phyloP scores from a whole-genome alignment of 2,888 invertebrate genomes.

The Dioctria linearis region DNA sequence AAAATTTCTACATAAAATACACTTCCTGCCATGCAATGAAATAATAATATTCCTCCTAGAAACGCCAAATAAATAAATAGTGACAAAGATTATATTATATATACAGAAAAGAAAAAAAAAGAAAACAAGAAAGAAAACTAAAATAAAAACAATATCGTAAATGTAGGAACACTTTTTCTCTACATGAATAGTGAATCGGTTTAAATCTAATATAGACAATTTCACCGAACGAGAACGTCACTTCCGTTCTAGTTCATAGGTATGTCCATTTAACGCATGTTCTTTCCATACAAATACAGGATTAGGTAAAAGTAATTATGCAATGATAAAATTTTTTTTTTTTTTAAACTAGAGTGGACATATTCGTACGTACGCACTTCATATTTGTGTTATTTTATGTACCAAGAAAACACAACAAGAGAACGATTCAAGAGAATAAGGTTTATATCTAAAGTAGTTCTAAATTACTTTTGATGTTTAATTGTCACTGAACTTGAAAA shows the following conservation, averaged over 20 bases:
- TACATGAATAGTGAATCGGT: slow-evolving; percentile 33
- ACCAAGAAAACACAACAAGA: too few species aligned
- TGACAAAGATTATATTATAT: not conserved
- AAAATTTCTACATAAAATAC: not conserved
- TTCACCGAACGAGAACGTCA: slow-evolving; percentile 46
- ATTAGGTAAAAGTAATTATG: slow-evolving; percentile 23
- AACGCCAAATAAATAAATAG: slow-evolving; percentile 5
- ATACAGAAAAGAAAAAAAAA: slow-evolving; percentile 8
- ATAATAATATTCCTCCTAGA: slow-evolving; percentile 28
- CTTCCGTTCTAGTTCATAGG: slow-evolving; percentile 57
- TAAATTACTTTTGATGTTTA: too few species aligned
- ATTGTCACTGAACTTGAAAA: too few species aligned
- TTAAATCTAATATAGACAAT: slow-evolving; percentile 32
- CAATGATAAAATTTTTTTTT: too few species aligned
- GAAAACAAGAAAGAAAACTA: not conserved
- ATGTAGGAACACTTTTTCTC: slow-evolving; percentile 15
- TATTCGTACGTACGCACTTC: too few species aligned
- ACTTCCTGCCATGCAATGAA: slow-evolving; percentile 40
- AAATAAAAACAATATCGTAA: slow-evolving; percentile 4
- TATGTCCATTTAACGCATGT: slow-evolving; percentile 54
- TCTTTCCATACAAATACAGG: slow-evolving; percentile 21
- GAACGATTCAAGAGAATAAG: too few species aligned
- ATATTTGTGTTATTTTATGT: too few species aligned
- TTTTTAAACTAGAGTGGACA: too few species aligned
- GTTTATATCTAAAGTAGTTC: too few species aligned